Conservation (phyloP, 2,113 vertebrate genomes). For the Silurus meridionalis region DNA sequence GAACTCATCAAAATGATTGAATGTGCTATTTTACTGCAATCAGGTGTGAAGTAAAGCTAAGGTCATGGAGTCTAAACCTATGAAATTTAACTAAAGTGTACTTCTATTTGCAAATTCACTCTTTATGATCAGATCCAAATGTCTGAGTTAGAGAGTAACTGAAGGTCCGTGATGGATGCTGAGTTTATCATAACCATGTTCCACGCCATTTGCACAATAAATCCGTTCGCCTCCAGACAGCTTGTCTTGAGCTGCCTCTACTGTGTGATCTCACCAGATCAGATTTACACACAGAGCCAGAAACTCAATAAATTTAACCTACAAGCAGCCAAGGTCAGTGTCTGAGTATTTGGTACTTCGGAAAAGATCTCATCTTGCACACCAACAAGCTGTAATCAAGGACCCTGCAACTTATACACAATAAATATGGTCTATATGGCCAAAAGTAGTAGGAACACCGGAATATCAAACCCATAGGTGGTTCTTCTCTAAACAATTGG, state of each 20-base stretch:
- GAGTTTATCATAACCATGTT: slow-evolving; percentile 1
- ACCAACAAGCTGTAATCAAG: neutral
- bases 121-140: slow-evolving; percentile 29
- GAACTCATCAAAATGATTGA: slow-evolving; percentile 14
- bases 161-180: slow-evolving; percentile 15
- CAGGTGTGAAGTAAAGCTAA: slow-evolving; percentile 2
- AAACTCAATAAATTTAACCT: slow-evolving; percentile 25
- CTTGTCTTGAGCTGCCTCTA: neutral
- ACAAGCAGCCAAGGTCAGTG: slow-evolving; percentile 8
- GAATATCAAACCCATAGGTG: neutral
- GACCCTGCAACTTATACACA: neutral
- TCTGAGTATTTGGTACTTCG: neutral
- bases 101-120: slow-evolving; percentile 14
- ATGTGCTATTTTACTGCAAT: slow-evolving; percentile 18
- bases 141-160: slow-evolving; percentile 8
- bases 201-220: slow-evolving; percentile 1
- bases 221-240: neutral
- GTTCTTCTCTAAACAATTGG: neutral
- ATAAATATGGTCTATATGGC: neutral
- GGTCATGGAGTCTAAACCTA: slow-evolving; percentile 33
- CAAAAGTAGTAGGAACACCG: neutral
- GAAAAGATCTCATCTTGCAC: slow-evolving; percentile 15
- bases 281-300: slow-evolving; percentile 22
- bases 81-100: slow-evolving; percentile 2
- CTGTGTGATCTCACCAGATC: slow-evolving; percentile 15